phyloP scores from a whole-genome alignment of 2,888 invertebrate species.

The Phaonia tiefii region DNA sequence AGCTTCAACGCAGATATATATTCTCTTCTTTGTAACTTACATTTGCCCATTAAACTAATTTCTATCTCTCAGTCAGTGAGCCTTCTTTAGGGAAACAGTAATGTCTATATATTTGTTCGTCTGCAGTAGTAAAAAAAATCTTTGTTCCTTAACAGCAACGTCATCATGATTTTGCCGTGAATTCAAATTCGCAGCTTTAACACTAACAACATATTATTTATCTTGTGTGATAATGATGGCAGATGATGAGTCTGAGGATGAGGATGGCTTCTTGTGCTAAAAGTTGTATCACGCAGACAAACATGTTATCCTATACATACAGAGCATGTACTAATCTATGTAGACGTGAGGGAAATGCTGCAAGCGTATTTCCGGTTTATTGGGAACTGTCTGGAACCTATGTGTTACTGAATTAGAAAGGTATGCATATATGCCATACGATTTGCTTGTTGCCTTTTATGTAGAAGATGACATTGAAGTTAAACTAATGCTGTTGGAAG shows the following conservation, averaged over 20 bases:
- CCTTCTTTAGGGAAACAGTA: background rate
- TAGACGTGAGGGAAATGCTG: conserved; percentile 10
- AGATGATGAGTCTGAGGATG: conserved; percentile 22
- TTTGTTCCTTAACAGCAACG: background rate
- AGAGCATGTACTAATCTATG: no score
- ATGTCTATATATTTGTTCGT: background rate
- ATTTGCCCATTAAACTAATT: conserved; percentile 62
- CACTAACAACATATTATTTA: conserved; percentile 55
- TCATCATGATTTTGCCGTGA: background rate
- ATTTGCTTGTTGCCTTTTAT: background rate
- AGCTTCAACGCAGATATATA: conserved; percentile 35
- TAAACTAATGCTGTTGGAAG: conserved; percentile 58
- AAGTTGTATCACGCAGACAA: background rate
- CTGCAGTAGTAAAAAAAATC: background rate
- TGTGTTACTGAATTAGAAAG: no score
- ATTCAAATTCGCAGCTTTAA: conserved; percentile 43
- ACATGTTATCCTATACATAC: no score
- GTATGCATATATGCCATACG: background rate
- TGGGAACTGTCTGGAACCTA: background rate
- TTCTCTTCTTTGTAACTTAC: conserved; percentile 34
- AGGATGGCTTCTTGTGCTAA: conserved; percentile 3
- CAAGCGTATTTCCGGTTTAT: conserved; percentile 50
- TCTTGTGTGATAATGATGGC: conserved; percentile 40
- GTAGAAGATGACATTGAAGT: conserved; percentile 63
- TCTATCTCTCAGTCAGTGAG: conserved; percentile 29